Percentiles rank a stretch among this genome's conserved stretches.
These are phyloP conservation scores for Ridgeia piscesae DNA, from an alignment of 1,140 invertebrate genomes.

Conservation along the genomic window DNA sequence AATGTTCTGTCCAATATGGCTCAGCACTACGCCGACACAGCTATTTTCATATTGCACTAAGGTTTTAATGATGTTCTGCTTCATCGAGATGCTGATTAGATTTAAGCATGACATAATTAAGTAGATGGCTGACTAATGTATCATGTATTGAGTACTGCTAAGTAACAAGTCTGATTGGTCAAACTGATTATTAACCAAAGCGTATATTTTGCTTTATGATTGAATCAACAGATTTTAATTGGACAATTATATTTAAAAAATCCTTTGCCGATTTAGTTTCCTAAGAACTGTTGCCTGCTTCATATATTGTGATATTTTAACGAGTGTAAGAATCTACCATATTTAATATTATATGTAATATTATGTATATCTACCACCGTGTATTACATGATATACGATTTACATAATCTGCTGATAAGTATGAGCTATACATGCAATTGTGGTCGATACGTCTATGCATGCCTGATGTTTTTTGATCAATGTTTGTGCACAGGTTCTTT, in stretches of 20 bases:
- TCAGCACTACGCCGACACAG: neutral
- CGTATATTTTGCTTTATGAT: too few relatives aligned
- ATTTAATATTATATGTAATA: neutral
- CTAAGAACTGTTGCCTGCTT: neutral
- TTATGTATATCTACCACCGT: neutral
- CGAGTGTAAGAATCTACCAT: neutral
- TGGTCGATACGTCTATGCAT: neutral
- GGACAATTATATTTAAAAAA: too few relatives aligned
- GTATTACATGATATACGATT: neutral
- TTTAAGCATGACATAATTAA: too few relatives aligned
- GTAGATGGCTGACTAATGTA: neutral
- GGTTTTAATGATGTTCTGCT: neutral
- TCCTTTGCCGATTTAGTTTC: neutral
- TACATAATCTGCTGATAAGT: neutral
- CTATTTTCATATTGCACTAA: neutral
- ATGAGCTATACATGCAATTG: neutral
- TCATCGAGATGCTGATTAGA: neutral
- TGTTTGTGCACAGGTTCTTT: neutral
- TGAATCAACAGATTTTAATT: too few relatives aligned
- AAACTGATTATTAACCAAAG: too few relatives aligned
- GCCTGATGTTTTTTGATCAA: neutral
- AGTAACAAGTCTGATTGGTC: too few relatives aligned
- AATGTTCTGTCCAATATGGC: neutral
- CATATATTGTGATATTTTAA: neutral
- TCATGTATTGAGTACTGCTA: too few relatives aligned